Base-by-base conservation (phyloP, 2,113 vertebrate genomes). In the Mugil cephalus region DNA sequence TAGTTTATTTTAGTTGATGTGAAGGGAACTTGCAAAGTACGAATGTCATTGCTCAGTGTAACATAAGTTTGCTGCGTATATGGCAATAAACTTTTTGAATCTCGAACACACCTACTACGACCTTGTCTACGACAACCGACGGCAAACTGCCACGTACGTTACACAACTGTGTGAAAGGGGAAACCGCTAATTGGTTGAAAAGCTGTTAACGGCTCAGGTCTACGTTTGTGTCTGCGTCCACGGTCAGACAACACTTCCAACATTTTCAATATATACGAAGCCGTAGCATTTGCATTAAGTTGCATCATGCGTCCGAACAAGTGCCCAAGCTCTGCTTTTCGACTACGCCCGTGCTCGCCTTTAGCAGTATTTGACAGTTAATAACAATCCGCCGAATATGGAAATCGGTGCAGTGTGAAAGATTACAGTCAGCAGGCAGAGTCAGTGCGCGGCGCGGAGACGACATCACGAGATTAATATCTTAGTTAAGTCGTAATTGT, bases 401-500 rank as follows among this genome's bases (percentile, higher is more conserved):
- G 40, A 71, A 74, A 72, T 48, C 47, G 12, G 46, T 48, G 79
- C 63, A 39, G 64, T 38, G 36, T 58, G 77, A 65, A 46, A 48
- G 19, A 66, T 80, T 70, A 70, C 48, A 72, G 63, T 38, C 51
- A 43, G 80, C 17, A 52, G 51, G 78, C 69, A 61, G 74, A 86
- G 47, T 73, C 74, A 70, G 52, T 42, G 64, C 14, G 51, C 8
- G 65, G 60, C 10, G 69, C 58, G 55, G 58, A 30, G 78, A 60
- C 36, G 59, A 78, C 69, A 54, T 73, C 52, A 63, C 18, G 4
- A 73, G 58, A 85, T 84, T 66, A 66, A 88, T 85, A 72, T 69
- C 72, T 14, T 8, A 47, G 54, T 82, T 77, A 43, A 50, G 67
- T 77, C 51, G 63, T 68, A 58, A 80, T 64, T 85, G 78, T 78